Conservation (phyloP, 1,140 invertebrate genomes). For the Zaprionus taronus region DNA sequence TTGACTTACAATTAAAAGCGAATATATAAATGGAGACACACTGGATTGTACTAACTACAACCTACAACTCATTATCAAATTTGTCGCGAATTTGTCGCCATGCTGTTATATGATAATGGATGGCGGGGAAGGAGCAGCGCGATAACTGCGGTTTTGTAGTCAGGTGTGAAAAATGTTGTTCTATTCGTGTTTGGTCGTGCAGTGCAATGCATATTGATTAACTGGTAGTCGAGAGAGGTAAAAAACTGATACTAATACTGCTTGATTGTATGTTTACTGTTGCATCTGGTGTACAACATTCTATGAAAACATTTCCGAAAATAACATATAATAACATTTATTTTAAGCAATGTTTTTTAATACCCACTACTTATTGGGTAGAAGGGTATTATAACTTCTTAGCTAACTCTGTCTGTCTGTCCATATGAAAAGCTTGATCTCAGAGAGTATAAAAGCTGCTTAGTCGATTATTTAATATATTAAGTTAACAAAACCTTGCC, state of each 20-base stretch:
- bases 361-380: no score
- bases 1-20: slow-evolving; percentile 80
- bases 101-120: slow-evolving; percentile 20
- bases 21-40: slow-evolving; percentile 27
- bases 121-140: not conserved
- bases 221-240: not conserved
- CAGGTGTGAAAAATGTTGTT: slow-evolving; percentile 56
- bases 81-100: slow-evolving; percentile 73
- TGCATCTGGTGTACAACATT: not conserved
- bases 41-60: not conserved
- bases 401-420: no score
- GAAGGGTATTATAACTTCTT: no score
- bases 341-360: no score
- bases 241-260: not conserved
- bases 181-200: slow-evolving; percentile 2
- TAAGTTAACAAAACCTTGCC: no score
- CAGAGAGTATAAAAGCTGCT: no score
- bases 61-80: slow-evolving; percentile 74
- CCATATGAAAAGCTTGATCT: no score
- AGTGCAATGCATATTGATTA: slow-evolving; percentile 33
- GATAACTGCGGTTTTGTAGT: slow-evolving; percentile 42
- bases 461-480: no score
- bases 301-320: no score
- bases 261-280: not conserved
- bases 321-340: no score